These are phyloP conservation scores for Machaerirhynchus nigripectus DNA, from an alignment of 2,113 vertebrate species.

Conservation along the genomic window DNA sequence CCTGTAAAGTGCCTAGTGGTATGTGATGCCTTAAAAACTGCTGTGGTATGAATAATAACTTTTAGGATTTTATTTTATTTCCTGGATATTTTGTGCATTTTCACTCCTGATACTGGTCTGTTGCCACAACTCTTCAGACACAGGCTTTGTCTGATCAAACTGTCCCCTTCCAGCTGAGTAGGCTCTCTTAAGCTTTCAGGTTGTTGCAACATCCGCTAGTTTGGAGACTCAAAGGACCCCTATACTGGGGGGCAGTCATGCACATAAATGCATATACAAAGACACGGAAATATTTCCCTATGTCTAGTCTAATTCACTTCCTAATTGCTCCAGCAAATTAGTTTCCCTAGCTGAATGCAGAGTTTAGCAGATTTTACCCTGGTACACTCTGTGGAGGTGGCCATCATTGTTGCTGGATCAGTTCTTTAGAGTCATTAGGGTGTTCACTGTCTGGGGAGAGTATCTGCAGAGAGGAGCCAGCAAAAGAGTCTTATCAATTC, in stretches of 20 bases:
- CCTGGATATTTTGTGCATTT: neutral
- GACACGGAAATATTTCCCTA: slow-evolving; percentile 11
- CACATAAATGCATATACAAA: slow-evolving; percentile 44
- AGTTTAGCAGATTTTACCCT: neutral
- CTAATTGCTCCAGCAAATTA: slow-evolving; percentile 44
- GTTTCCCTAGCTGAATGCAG: neutral
- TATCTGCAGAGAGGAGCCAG: neutral
- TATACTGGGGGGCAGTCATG: slow-evolving; percentile 21
- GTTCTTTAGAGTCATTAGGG: neutral
- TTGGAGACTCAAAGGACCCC: slow-evolving; percentile 28
- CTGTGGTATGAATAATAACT: neutral
- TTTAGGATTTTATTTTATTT: neutral
- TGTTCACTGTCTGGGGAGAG: neutral
- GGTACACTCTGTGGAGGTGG: neutral
- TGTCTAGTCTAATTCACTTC: slow-evolving; percentile 30
- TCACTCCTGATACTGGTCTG: neutral
- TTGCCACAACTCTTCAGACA: neutral
- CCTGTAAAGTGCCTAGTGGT: neutral
- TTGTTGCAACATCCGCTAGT: neutral
- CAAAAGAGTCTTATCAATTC: neutral
- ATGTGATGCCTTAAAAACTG: neutral
- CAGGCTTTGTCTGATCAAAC: neutral
- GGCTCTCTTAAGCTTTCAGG: neutral
- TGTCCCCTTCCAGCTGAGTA: slow-evolving; percentile 31
- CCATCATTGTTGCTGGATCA: neutral